These are phyloP conservation scores for Carabus problematicus DNA, from an alignment of 2,888 invertebrate genomes.

Conservation along the genomic window DNA sequence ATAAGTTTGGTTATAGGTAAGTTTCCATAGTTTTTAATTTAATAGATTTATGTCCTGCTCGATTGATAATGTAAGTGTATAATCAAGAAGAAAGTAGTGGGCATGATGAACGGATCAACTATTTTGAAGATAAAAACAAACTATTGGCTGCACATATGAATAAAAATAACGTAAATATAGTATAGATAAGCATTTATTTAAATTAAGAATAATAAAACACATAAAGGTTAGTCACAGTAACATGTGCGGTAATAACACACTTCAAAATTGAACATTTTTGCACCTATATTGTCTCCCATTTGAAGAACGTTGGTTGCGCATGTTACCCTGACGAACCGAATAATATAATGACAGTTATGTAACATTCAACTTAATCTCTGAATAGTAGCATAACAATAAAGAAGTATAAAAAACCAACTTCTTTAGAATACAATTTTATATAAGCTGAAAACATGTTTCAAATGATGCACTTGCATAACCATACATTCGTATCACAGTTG, in stretches of 20 bases:
- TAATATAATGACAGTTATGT: not conserved
- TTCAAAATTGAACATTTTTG: slow-evolving; percentile 9
- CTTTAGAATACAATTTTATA: slow-evolving; percentile 29
- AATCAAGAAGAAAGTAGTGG: too few relatives aligned
- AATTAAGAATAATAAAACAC: slow-evolving; percentile 12
- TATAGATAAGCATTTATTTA: too few relatives aligned
- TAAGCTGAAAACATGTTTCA: slow-evolving; percentile 27
- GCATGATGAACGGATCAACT: too few relatives aligned
- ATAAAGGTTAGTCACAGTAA: not conserved
- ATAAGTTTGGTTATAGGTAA: too few relatives aligned
- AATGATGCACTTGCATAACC: slow-evolving; percentile 23
- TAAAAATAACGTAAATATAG: too few relatives aligned
- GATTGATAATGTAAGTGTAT: too few relatives aligned
- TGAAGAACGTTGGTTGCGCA: slow-evolving; percentile 1
- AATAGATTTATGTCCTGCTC: too few relatives aligned
- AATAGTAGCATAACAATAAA: slow-evolving; percentile 38
- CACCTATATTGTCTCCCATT: slow-evolving; percentile 28
- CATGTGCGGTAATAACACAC: not conserved
- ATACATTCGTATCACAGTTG: slow-evolving; percentile 40
- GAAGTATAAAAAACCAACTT: slow-evolving; percentile 20
- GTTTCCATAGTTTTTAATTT: too few relatives aligned
- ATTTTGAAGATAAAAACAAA: too few relatives aligned
- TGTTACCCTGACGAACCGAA: not conserved
- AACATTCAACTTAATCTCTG: slow-evolving; percentile 19
- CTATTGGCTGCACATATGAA: too few relatives aligned